Conservation (phyloP, 1,140 invertebrate genomes). For the Camponotus vicinus region DNA sequence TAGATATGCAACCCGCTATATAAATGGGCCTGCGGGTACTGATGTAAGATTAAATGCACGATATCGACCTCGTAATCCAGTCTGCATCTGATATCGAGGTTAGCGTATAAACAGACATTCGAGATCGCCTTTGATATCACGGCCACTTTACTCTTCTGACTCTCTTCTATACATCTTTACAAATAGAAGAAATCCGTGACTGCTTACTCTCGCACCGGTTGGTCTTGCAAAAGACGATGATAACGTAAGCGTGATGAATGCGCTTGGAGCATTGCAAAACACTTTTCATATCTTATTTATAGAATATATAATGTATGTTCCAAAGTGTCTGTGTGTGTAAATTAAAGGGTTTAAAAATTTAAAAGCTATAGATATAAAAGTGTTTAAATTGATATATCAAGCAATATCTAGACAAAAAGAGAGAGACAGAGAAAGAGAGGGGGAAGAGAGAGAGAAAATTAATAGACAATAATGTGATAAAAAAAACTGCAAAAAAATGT, state of each 20-base stretch:
- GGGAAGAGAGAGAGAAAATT: background rate
- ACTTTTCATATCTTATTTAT: slow-evolving; percentile 45
- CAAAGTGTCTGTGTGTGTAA: background rate
- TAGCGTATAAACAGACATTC: slow-evolving; percentile 74
- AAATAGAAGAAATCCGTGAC: slow-evolving; percentile 71
- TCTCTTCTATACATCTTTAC: slow-evolving; percentile 32
- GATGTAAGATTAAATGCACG: slow-evolving; percentile 73
- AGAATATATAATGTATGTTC: background rate
- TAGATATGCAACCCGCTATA: slow-evolving; percentile 41
- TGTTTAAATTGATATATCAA: background rate
- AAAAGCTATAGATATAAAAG: background rate
- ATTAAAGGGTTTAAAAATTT: background rate
- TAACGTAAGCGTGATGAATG: slow-evolving; percentile 57
- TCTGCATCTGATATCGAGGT: slow-evolving; percentile 74
- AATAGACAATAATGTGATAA: background rate
- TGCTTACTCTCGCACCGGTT: slow-evolving; percentile 64
- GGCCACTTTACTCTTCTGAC: slow-evolving; percentile 63
- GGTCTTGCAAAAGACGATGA: slow-evolving; percentile 45
- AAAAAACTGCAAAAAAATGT: background rate
- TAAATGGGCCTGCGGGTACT: slow-evolving; percentile 72
- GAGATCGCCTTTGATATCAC: slow-evolving; percentile 72
- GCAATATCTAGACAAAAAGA: background rate
- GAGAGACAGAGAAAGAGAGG: background rate
- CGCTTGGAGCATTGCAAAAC: background rate
- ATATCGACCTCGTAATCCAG: slow-evolving; percentile 74